Base-by-base conservation (phyloP, 2,888 invertebrate genomes). In the Sepiola atlantica region DNA sequence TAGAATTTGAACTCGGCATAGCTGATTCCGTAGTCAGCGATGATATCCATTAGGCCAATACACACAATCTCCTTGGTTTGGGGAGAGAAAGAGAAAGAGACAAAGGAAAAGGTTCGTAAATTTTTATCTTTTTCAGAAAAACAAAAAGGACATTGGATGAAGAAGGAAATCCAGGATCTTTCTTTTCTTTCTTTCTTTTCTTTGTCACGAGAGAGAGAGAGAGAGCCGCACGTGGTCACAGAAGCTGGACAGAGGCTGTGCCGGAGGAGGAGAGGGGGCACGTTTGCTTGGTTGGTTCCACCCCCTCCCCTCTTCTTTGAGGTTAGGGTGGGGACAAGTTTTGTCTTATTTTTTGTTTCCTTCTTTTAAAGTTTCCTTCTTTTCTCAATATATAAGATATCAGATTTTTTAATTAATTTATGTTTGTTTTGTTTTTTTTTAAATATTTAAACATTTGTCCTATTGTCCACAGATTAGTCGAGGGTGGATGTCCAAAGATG, bases 171-270 rank as follows among this genome's bases (percentile, higher is more conserved):
- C 10, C 77, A 77, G n/a, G 77, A 18, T 32, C n/a, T n/a, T 77
- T 77, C n/a, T n/a, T 45, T 45, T 45, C 45, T 45, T 45, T 45
- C 45, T 45, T 45, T 45, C 45, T 45, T 45, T 45, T 45, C 45
- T 45, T 45, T 45, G 45, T 45, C 45, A 45, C 8, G 45, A 4
- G 45, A 45, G 45, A 45, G 45, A 45, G 45, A 45, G 32, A 77
- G 77, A 77, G 77, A 77, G 77, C n/a, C 77, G 32, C 77, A 77
- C 77, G 77, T 77, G 77, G 77, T 77, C 77, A 77, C 77, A 77
- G 77, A 77, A 77, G 77, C 77, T 77, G 77, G 77, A 77, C 77
- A 77, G 77, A 77, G 77, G 77, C 77, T 77, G 77, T 77, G 77
- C 77, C 77, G 32, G 77, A 77, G 77, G 77, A n/a, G 32, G 77